Conservation (phyloP, 2,113 vertebrate genomes). For the Microtus oregoni region DNA sequence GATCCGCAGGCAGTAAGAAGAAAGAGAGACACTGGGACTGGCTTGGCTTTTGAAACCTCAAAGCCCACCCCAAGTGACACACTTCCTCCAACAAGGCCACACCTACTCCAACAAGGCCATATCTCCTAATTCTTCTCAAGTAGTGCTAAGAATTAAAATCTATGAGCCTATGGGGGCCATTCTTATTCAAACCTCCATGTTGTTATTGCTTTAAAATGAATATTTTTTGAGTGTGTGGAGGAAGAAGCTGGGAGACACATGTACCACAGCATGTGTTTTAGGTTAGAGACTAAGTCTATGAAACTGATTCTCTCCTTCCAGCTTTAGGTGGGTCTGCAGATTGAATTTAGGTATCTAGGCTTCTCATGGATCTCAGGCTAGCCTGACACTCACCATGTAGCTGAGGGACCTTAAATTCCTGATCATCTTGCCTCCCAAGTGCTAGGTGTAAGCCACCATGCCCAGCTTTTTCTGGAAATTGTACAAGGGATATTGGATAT, state of each 20-base stretch:
- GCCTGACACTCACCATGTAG: not conserved
- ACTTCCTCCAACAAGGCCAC: not conserved
- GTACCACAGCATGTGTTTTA: not conserved
- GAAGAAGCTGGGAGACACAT: not conserved
- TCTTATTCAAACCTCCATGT: not conserved
- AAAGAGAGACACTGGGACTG: not conserved
- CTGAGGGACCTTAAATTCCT: not conserved
- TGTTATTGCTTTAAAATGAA: not conserved
- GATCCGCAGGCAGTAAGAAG: not conserved
- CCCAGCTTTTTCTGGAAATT: not conserved
- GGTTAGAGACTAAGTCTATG: not conserved
- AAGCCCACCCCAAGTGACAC: not conserved
- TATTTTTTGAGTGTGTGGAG: not conserved
- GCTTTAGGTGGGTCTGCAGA: not conserved
- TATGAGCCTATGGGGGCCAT: not conserved
- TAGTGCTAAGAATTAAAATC: not conserved
- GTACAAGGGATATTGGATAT: not conserved
- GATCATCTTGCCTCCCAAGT: not conserved
- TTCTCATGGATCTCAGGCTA: not conserved
- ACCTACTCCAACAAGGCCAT: not conserved
- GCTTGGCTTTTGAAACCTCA: not conserved
- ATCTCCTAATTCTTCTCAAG: not conserved
- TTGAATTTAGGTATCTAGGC: not conserved
- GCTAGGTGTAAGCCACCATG: not conserved
- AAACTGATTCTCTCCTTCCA: not conserved